These are phyloP conservation scores for Mythimna impura DNA, from an alignment of 2,888 invertebrate species.

Conservation along the genomic window DNA sequence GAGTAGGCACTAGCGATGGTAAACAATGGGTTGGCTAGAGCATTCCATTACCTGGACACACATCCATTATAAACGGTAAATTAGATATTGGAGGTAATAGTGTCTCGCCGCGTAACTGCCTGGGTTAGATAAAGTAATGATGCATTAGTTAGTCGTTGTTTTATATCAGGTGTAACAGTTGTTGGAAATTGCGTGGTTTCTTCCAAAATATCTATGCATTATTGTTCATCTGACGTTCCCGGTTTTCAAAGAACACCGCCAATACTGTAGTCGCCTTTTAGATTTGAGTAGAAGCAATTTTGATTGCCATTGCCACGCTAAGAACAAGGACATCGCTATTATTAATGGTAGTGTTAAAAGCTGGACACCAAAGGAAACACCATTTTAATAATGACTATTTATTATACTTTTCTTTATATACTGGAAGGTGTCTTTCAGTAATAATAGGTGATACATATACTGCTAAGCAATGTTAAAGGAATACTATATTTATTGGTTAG, in stretches of 20 bases:
- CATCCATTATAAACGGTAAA: slow-evolving; percentile 23
- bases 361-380: too few relatives aligned
- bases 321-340: too few relatives aligned
- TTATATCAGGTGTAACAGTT: not conserved
- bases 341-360: too few relatives aligned
- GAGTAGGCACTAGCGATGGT: slow-evolving; percentile 12
- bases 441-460: too few relatives aligned
- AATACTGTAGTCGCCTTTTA: too few relatives aligned
- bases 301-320: too few relatives aligned
- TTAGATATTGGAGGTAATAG: slow-evolving; percentile 12
- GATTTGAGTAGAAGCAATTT: too few relatives aligned
- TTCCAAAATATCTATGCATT: not conserved
- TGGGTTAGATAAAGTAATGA: slow-evolving; percentile 7
- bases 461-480: too few relatives aligned
- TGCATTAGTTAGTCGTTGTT: slow-evolving; percentile 1
- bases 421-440: too few relatives aligned
- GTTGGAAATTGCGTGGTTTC: not conserved
- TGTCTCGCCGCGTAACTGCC: not conserved
- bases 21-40: slow-evolving; percentile 26
- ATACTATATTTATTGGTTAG: too few relatives aligned
- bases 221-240: not conserved
- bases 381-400: too few relatives aligned
- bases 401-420: too few relatives aligned
- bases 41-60: slow-evolving; percentile 40
- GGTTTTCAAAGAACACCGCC: not conserved